Conservation (phyloP, 2,888 invertebrate genomes). For the Phyllotreta striolata region DNA sequence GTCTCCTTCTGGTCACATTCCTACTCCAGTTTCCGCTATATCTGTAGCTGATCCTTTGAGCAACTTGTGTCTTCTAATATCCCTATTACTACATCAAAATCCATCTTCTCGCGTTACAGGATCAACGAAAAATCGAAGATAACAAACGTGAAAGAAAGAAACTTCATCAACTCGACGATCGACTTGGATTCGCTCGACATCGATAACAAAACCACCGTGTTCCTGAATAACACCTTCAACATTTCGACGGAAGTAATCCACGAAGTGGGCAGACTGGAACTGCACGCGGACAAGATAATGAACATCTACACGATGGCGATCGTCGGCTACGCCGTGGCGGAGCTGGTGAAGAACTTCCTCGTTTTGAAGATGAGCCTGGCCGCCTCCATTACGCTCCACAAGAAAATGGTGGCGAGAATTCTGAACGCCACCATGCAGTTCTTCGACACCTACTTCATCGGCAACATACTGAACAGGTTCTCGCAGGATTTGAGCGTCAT, state of each 20-base stretch:
- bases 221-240: constrained; percentile 3
- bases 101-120: constrained; percentile 17
- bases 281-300: constrained; percentile 36
- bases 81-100: too few relatives aligned
- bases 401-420: constrained; percentile 48
- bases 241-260: constrained; percentile 24
- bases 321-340: constrained; percentile 42
- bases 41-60: neutral
- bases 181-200: neutral
- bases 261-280: constrained; percentile 22
- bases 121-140: constrained; percentile 24
- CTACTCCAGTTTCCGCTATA: constrained; percentile 1
- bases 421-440: constrained; percentile 50
- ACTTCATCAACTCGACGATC: constrained; percentile 7
- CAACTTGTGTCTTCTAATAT: neutral
- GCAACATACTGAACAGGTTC: constrained; percentile 54
- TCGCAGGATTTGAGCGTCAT: constrained; percentile 51
- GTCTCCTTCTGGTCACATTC: neutral
- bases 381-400: constrained; percentile 50
- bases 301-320: constrained; percentile 48
- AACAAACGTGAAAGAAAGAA: constrained; percentile 17
- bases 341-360: constrained; percentile 46
- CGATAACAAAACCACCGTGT: neutral
- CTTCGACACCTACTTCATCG: constrained; percentile 52
- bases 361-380: constrained; percentile 44